These are phyloP conservation scores for Argentina silus DNA, from an alignment of 2,797 vertebrate species.

Conservation along the genomic window DNA sequence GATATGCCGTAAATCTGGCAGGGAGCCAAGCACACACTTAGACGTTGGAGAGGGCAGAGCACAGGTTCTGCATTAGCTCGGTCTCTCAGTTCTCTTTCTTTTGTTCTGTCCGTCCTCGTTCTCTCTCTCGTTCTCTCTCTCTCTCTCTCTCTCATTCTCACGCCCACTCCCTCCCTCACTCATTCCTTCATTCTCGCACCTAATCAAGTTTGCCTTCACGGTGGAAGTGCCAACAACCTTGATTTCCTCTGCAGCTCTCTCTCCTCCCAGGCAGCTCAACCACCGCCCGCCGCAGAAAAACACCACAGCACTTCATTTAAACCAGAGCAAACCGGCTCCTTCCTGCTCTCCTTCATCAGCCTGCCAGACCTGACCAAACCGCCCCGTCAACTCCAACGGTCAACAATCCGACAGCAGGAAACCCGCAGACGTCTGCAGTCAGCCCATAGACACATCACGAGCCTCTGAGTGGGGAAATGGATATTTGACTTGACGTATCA, in stretches of 20 bases:
- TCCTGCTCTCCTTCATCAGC: slow-evolving; percentile 9
- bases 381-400: slow-evolving; percentile 26
- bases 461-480: slow-evolving; percentile 43
- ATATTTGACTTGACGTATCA: slow-evolving; percentile 47
- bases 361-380: slow-evolving; percentile 35
- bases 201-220: slow-evolving; percentile 39
- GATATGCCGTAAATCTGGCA: slow-evolving; percentile 3
- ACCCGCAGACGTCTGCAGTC: slow-evolving; percentile 31
- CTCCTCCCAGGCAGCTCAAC: slow-evolving; percentile 20
- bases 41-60: neutral
- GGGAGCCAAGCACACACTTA: slow-evolving; percentile 10
- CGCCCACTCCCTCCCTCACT: slow-evolving; percentile 62
- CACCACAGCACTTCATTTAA: slow-evolving; percentile 21
- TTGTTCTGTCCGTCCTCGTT: neutral
- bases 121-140: neutral
- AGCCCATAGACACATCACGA: slow-evolving; percentile 23
- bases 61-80: neutral
- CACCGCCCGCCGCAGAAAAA: slow-evolving; percentile 8
- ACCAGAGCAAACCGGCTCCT: slow-evolving; percentile 33
- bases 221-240: slow-evolving; percentile 44
- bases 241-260: slow-evolving; percentile 35
- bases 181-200: slow-evolving; percentile 40
- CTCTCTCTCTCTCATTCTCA: slow-evolving; percentile 8
- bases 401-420: slow-evolving; percentile 27
- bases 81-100: neutral